phyloP scores from a whole-genome alignment of 2,797 vertebrate genomes.

The Oreochromis mossambicus region DNA sequence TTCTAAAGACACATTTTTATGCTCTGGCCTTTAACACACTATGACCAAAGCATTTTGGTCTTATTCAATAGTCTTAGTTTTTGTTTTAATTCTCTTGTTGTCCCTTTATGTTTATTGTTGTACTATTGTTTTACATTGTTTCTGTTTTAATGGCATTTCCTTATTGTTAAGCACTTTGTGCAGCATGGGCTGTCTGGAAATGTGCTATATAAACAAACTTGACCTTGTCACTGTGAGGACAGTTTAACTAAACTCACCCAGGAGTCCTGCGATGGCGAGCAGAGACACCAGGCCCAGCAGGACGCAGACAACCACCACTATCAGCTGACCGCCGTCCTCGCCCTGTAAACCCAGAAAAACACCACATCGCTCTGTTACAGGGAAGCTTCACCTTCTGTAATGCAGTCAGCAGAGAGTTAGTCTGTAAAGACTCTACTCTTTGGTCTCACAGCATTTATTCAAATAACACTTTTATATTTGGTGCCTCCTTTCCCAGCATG shows the following conservation, averaged over 20 bases:
- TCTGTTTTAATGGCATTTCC: fast-evolving
- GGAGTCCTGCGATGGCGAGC: not conserved
- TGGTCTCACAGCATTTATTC: not conserved
- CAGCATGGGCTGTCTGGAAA: not conserved
- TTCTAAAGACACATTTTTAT: not conserved
- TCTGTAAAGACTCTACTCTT: not conserved
- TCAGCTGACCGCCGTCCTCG: not conserved
- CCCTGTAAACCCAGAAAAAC: not conserved
- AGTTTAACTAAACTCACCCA: not conserved
- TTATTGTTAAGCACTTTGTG: not conserved
- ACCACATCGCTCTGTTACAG: not conserved
- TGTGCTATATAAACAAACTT: fast-evolving
- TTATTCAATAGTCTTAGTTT: not conserved
- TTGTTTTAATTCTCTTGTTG: not conserved
- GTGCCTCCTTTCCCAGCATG: not conserved
- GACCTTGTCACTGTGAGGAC: not conserved
- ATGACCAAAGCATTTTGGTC: not conserved
- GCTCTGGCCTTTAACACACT: not conserved
- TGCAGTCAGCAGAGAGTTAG: not conserved
- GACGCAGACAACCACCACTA: not conserved
- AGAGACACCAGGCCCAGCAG: not conserved
- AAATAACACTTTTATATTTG: not conserved
- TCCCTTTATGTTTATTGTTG: not conserved
- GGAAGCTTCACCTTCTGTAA: fast-evolving
- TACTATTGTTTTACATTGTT: no score